Base-by-base conservation (phyloP, 1,140 invertebrate species). In the Battus philenor region DNA sequence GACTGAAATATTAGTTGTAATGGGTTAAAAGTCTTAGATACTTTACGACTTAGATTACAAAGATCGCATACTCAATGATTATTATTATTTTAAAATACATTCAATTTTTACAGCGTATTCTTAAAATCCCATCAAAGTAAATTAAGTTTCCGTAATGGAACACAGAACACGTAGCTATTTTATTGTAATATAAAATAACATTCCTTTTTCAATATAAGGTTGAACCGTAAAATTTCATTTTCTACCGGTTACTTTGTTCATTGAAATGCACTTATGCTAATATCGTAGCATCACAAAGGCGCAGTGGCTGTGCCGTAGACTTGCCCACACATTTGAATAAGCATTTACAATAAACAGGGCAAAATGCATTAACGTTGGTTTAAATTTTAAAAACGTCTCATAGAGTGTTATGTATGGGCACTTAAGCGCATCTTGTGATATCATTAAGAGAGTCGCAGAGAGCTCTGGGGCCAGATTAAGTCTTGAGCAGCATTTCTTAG, bases 381-480 rank as follows among this genome's bases (percentile, higher is more conserved):
- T 84, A 82, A 84, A 84, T 82, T 84, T 84, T 69, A 79, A 84
- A 84, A 84, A 84, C 64, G 80, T 82, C 80, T 72, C 78, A 77
- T 84, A 77, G 57, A 84, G 59, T 65, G 76, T 80, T 68, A 84
- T 82, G 67, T 84, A 84, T 81, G 75, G 72, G 69, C 59, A 70
- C 73, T 80, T 78, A 81, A 81, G 69, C 63, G 73, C 68, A 65
- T 75, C 74, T 75, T 58, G 72, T 77, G 75, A 80, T 84, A 82
- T 84, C 80, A 84, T 84, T 84, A 84, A 69, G 68, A 58, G 72
- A 68, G 65, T 71, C 47, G 62, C 36, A 61, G 41, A 47, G 59
- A 60, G 63, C 68, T 68, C 62, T 32, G 41, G 50, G 65, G 61
- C 47, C 45, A 79, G 71, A 80, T 75, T 81, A 81, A 78, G 68